These are phyloP conservation scores for Ormia ochracea DNA, from an alignment of 2,888 invertebrate species.

Conservation along the genomic window DNA sequence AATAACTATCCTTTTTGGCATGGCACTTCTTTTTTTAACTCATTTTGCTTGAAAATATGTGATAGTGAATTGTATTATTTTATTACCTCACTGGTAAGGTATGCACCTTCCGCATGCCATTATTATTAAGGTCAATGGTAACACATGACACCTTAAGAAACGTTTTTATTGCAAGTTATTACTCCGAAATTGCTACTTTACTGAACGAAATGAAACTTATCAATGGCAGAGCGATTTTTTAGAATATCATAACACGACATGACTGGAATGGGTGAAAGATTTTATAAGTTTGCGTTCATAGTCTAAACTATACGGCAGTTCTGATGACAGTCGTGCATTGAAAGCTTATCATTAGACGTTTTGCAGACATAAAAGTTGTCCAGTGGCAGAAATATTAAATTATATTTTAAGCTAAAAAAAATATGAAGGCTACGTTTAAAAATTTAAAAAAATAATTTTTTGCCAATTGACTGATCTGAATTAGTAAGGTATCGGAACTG, in stretches of 20 bases:
- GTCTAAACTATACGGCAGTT: background rate
- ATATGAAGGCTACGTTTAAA: too few relatives aligned
- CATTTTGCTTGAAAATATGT: background rate
- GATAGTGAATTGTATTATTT: background rate
- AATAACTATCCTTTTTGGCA: too few relatives aligned
- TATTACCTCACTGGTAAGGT: background rate
- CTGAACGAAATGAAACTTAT: background rate
- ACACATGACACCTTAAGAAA: conserved; percentile 23
- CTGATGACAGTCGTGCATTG: background rate
- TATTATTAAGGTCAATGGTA: background rate
- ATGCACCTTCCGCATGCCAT: background rate
- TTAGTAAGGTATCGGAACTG: background rate
- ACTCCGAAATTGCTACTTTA: background rate
- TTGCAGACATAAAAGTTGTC: too few relatives aligned
- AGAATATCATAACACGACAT: background rate
- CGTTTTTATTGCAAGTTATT: conserved; percentile 17
- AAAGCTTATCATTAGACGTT: background rate
- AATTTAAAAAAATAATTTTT: too few relatives aligned
- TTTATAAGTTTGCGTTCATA: background rate
- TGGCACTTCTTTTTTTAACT: too few relatives aligned
- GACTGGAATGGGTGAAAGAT: background rate
- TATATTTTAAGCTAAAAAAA: too few relatives aligned
- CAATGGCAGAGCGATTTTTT: background rate
- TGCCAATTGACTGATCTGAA: too few relatives aligned
- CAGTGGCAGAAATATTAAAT: too few relatives aligned